phyloP scores from a whole-genome alignment of 1,140 invertebrate species.

The Trichonephila inaurata region DNA sequence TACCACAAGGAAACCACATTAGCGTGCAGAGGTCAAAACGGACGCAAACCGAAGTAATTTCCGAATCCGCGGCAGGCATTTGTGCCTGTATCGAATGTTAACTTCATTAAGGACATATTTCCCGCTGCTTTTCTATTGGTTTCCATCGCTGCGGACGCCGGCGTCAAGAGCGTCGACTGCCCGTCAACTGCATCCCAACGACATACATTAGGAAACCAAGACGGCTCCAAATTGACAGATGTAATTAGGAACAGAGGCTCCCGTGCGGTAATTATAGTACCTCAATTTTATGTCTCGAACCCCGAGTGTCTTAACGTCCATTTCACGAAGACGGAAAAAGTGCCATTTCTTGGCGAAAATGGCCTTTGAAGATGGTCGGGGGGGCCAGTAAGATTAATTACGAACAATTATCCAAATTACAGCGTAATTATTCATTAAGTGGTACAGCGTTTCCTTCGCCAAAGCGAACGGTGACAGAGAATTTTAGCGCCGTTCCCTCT shows the following conservation, averaged over 20 bases:
- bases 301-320: background rate
- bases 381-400: constrained; percentile 40
- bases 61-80: background rate
- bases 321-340: background rate
- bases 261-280: constrained; percentile 5
- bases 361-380: background rate
- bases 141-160: background rate
- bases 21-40: background rate
- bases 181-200: background rate
- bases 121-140: constrained; percentile 7
- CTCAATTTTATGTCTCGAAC: constrained; percentile 38
- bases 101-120: constrained; percentile 8
- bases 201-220: constrained; percentile 32
- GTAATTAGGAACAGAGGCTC: constrained; percentile 41
- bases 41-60: background rate
- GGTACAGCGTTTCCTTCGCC: background rate
- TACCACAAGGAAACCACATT: background rate
- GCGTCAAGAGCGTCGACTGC: constrained; percentile 1
- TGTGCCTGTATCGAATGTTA: background rate
- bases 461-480: background rate
- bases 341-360: background rate
- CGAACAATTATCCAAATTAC: constrained; percentile 65
- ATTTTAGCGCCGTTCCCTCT: background rate
- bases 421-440: constrained; percentile 42
- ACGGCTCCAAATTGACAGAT: constrained; percentile 48